Evolutionary conservation across 2,113 vertebrate species (phyloP).

Genomic region (Cynopterus brachyotis): DNA sequence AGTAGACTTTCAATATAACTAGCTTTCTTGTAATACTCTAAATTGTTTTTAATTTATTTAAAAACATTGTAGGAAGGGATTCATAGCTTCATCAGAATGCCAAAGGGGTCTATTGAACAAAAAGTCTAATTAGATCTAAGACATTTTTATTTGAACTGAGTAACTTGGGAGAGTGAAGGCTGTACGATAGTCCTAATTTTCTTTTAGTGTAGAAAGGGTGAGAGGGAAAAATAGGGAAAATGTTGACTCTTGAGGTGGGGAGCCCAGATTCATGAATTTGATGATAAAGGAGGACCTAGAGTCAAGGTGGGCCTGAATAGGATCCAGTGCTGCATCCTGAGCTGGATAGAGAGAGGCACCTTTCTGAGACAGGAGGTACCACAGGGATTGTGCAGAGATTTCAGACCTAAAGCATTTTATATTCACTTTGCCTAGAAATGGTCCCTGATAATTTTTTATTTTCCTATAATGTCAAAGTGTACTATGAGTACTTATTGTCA

Average conservation of each 20-base stretch:
- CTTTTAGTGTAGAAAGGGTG: not conserved
- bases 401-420: not conserved
- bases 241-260: too few relatives aligned
- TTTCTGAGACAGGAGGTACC: too few relatives aligned
- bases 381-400: not conserved
- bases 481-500: not conserved
- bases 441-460: not conserved
- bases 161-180: not conserved
- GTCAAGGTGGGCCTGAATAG: accelerated
- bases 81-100: not conserved
- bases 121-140: not conserved
- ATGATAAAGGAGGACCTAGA: not conserved
- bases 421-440: not conserved
- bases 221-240: accelerated
- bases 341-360: accelerated
- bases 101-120: not conserved
- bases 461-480: not conserved
- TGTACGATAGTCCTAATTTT: not conserved
- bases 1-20: not conserved
- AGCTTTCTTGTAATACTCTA: not conserved
- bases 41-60: not conserved
- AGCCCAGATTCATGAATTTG: not conserved
- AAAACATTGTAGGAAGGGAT: not conserved
- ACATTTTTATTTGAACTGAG: not conserved
- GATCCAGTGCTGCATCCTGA: accelerated